Conservation (phyloP, 2,888 invertebrate species). For the Chalcis sispes region DNA sequence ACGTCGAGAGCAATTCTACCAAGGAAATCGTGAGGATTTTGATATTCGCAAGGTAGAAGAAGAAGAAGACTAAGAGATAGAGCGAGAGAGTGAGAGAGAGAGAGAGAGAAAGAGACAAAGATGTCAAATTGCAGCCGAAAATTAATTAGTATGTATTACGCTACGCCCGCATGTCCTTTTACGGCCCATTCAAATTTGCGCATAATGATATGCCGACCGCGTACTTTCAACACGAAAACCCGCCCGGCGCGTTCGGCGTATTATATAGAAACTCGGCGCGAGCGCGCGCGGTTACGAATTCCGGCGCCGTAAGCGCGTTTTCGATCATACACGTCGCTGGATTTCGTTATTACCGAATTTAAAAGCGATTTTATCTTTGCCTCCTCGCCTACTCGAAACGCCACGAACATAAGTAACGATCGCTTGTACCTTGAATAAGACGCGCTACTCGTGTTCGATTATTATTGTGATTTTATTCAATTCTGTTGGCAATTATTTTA, state of each 20-base stretch:
- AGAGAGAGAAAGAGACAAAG: background rate
- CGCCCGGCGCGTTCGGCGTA: slow-evolving; percentile 2
- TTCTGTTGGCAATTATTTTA: no score
- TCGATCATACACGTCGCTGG: slow-evolving; percentile 73
- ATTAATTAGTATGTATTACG: slow-evolving; percentile 58
- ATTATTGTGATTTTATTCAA: no score
- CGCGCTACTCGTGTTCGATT: no score
- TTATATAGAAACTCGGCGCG: no score
- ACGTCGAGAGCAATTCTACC: slow-evolving; percentile 12
- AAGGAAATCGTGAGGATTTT: slow-evolving; percentile 34
- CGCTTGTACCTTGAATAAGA: no score
- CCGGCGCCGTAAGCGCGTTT: slow-evolving; percentile 56
- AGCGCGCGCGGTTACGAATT: slow-evolving; percentile 35
- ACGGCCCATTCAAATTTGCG: slow-evolving; percentile 53
- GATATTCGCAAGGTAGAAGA: slow-evolving; percentile 38
- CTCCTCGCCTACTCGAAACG: background rate
- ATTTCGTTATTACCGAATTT: slow-evolving; percentile 73
- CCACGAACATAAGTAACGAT: no score
- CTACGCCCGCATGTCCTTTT: slow-evolving; percentile 52
- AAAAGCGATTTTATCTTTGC: slow-evolving; percentile 63
- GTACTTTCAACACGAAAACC: slow-evolving; percentile 49
- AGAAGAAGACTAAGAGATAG: background rate
- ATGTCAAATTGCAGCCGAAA: slow-evolving; percentile 44
- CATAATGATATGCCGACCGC: slow-evolving; percentile 56
- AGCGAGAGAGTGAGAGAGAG: background rate